Evolutionary conservation across 2,888 invertebrate species (phyloP), one percentile per base, ranked within the genome.

Genomic region (Euzophera pinguis): DNA sequence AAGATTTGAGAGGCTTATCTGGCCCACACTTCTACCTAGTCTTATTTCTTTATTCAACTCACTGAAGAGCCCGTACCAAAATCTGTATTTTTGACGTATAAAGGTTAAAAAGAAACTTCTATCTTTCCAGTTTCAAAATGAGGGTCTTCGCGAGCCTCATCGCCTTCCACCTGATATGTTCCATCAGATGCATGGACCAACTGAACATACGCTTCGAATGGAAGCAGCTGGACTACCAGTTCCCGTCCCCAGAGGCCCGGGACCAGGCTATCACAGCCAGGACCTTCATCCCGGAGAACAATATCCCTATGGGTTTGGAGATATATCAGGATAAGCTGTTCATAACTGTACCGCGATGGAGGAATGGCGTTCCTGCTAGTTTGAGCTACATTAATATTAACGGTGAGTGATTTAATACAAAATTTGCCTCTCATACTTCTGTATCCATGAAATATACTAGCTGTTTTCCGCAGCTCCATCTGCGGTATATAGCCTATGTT

Each of bases 281-380:
- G 58, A 84, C 85, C 56, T 95, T 93, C 66, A 91, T 94, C 35
- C 94, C 93, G 8, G 92, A 93, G 69, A 93, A 94, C 73, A 94
- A 94, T 59, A 88, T 95, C 17, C 95, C 95, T 0, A 91, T 95
- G 71, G 95, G 95, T 0, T 61, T 95, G 61, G 95, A 95, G 77
- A 92, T 95, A 9, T 92, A 92, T 62, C 91, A 89, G 41, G 92
- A 94, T 59, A 90, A 93, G 58, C 75, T 95, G 60, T 95, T 95
- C 69, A 78, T 95, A 12, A 94, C 95, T 0, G 91, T 95, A 50
- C 95, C 95, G 1, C 91, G 95, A 62, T 95, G 95, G 95, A 93
- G 91, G 65, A 71, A 81, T 14, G 96, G 96, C 8, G 94, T 96
- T 16, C 94, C 95, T 0, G 93, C 95, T 17, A 94, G 94, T 56